Evolutionary conservation across 2,888 invertebrate genomes (phyloP), one percentile per base, ranked within the genome.

Genomic region (Drosophila formosana): DNA sequence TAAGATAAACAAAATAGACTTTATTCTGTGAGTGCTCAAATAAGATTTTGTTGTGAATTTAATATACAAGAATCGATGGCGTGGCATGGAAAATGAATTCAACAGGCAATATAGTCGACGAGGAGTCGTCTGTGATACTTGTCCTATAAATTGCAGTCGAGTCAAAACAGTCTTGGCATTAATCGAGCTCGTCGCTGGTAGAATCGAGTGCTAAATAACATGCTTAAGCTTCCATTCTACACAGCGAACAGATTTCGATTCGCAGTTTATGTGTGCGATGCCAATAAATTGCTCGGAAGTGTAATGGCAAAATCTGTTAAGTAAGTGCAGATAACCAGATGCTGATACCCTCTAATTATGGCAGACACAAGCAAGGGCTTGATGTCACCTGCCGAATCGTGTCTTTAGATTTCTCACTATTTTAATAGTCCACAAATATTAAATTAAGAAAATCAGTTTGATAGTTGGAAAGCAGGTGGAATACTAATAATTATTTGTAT

Each of bases 131-230:
- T 2, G 43, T 23, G 45, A 34, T 45, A 56, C 55, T 56, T 56
- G 55, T 56, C 45, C 9, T 9, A 56, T 45, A 56, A 45, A 45
- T 56, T 34, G 34, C 23, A 5, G 32, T 9, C 45, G 9, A 56
- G 45, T 56, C 45, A 45, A 45, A 56, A 56, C 45, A 56, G 32
- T 6, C 45, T 56, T 8, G 13, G 55, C 45, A 55, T 43, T 34
- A 32, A 45, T 45, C 25, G 25, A n/a, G 32, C 1, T 41, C 13
- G 39, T 41, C 25, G 11, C 5, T 26, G 11, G 11, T 25, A 13
- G 26, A 43, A 52, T 41, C 34, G 34, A 39, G 34, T 62, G 46
- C 53, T 62, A 62, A 62, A 62, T 46, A 62, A 62, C 39, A 37
- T 47, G 62, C 46, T 55, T 53, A 62, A 39, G 55, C 55, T 46